phyloP scores from a whole-genome alignment of 2,888 invertebrate species.

The Eupithecia subfuscata region DNA sequence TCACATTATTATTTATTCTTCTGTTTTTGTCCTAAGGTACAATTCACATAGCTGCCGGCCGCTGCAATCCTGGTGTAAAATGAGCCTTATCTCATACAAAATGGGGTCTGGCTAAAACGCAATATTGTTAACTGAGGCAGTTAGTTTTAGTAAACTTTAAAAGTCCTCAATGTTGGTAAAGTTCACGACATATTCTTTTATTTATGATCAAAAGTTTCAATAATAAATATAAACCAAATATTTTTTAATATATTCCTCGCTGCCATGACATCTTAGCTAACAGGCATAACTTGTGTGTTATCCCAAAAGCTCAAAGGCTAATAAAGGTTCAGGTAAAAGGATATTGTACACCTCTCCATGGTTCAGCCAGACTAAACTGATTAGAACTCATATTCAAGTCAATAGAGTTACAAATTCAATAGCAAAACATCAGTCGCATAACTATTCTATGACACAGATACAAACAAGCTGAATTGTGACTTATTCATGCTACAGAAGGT shows the following conservation, averaged over 20 bases:
- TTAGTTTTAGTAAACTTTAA: too few species aligned
- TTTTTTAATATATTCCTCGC: too few species aligned
- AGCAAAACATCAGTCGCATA: neutral
- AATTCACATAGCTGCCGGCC: neutral
- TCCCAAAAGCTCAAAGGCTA: neutral
- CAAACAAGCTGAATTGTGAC: neutral
- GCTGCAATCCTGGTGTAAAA: neutral
- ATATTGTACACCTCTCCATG: neutral
- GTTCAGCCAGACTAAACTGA: neutral
- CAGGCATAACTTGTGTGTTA: neutral
- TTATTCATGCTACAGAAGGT: neutral
- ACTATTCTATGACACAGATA: neutral
- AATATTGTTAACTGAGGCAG: too few species aligned
- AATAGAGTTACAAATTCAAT: conserved; percentile 1
- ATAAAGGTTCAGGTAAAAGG: neutral
- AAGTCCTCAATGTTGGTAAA: too few species aligned
- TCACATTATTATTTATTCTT: neutral
- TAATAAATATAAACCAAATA: too few species aligned
- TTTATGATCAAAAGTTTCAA: too few species aligned
- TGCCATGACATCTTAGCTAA: neutral
- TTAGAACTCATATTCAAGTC: neutral
- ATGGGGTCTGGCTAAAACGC: too few species aligned
- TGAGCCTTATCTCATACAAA: neutral
- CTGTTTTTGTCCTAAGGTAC: neutral
- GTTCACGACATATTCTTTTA: too few species aligned